Percentiles rank a stretch among this genome's conserved stretches.
Conservation (phyloP, 2,888 invertebrate genomes). For the Onchidella celtica region DNA sequence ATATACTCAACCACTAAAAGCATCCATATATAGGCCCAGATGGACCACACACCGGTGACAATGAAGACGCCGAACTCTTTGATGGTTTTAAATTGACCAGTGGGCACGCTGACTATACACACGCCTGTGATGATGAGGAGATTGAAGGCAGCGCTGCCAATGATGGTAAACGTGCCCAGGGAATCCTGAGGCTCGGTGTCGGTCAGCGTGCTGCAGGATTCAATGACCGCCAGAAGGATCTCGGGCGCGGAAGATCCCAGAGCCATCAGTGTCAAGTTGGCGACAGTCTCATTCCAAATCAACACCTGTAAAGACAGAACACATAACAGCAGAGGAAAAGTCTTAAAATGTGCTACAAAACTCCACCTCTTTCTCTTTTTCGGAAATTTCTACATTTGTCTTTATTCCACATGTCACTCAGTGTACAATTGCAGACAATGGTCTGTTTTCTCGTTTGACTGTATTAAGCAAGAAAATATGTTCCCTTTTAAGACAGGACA, state of each 20-base stretch:
- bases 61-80: constrained; percentile 76
- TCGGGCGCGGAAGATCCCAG: constrained; percentile 78
- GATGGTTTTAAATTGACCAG: constrained; percentile 65
- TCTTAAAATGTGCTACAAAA: neutral
- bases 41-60: constrained; percentile 74
- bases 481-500: too few species aligned
- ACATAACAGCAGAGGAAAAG: too few species aligned
- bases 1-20: constrained; percentile 71
- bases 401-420: too few species aligned
- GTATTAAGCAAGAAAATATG: too few species aligned
- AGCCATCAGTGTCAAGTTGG: constrained; percentile 78
- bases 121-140: constrained; percentile 77
- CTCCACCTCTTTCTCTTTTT: too few species aligned
- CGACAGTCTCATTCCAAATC: constrained; percentile 79
- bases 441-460: too few species aligned
- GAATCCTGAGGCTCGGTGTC: constrained; percentile 59
- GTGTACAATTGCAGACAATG: too few species aligned
- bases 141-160: constrained; percentile 78
- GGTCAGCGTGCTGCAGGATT: constrained; percentile 61
- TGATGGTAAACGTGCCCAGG: constrained; percentile 77
- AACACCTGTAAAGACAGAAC: constrained; percentile 57
- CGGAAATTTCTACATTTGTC: too few species aligned
- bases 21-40: constrained; percentile 79
- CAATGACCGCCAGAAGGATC: constrained; percentile 74
- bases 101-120: constrained; percentile 72